phyloP scores from a whole-genome alignment of 2,797 vertebrate species.

The Heterohyrax brucei region DNA sequence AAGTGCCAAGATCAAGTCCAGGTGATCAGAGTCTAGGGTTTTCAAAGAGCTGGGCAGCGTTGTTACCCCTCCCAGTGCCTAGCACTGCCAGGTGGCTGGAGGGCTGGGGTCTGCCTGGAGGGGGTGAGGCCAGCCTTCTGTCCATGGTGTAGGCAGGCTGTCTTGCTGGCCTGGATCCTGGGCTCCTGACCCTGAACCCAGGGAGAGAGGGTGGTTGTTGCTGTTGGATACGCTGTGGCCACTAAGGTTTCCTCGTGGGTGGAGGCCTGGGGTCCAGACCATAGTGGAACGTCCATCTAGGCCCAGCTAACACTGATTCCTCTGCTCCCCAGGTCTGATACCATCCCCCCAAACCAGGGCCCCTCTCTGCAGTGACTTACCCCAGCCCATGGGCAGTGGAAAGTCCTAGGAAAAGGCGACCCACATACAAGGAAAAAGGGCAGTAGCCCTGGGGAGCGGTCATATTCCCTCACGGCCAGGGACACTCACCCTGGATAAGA shows the following conservation, averaged over 20 bases:
- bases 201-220: neutral
- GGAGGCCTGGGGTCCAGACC: neutral
- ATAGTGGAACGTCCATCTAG: no score
- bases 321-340: neutral
- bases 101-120: neutral
- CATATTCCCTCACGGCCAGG: neutral
- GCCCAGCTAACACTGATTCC: neutral
- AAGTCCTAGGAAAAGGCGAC: neutral
- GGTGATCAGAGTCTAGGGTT: neutral
- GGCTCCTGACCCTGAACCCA: neutral
- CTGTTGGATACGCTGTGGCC: neutral
- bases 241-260: neutral
- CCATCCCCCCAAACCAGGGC: neutral
- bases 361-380: neutral
- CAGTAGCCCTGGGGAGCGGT: neutral
- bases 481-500: neutral
- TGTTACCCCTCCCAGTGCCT: neutral
- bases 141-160: neutral
- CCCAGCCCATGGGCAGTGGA: neutral
- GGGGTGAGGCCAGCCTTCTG: neutral
- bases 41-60: neutral
- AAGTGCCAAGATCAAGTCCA: slow-evolving; percentile 13
- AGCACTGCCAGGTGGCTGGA: neutral
- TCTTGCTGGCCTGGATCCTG: neutral
- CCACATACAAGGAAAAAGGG: neutral